Conservation (phyloP, 2,113 vertebrate species). For the Siniperca knerii region DNA sequence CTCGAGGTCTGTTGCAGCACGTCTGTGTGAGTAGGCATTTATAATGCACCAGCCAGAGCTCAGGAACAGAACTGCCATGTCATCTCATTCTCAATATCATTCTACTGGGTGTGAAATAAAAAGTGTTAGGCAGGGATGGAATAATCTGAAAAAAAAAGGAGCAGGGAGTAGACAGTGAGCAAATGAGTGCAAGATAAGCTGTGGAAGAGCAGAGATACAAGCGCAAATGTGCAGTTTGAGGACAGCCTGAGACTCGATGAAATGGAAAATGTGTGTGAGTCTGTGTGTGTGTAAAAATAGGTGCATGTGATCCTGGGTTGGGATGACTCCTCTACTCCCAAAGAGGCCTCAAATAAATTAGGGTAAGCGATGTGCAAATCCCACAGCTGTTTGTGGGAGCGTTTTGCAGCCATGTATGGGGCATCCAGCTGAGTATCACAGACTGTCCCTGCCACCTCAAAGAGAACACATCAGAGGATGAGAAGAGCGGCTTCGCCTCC, state of each 20-base stretch:
- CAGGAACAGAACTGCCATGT: conserved; percentile 62
- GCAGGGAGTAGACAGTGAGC: conserved; percentile 3
- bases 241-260: conserved; percentile 22
- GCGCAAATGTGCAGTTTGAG: conserved; percentile 36
- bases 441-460: conserved; percentile 73
- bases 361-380: conserved; percentile 72
- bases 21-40: conserved; percentile 60
- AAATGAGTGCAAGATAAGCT: conserved; percentile 52
- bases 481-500: conserved; percentile 30
- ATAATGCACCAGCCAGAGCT: conserved; percentile 58
- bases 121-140: conserved; percentile 15
- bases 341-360: conserved; percentile 62
- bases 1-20: conserved; percentile 37
- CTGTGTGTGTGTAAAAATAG: conserved; percentile 23
- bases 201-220: conserved; percentile 17
- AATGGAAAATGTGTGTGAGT: conserved; percentile 35
- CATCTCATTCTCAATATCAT: conserved; percentile 63
- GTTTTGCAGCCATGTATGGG: conserved; percentile 37
- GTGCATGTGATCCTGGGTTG: conserved; percentile 35
- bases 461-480: conserved; percentile 54
- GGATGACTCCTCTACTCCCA: conserved; percentile 50
- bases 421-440: conserved; percentile 65
- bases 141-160: neutral
- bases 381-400: conserved; percentile 69
- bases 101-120: conserved; percentile 54